Conservation (phyloP, 1,140 invertebrate genomes). For the Acromyrmex charruanus region DNA sequence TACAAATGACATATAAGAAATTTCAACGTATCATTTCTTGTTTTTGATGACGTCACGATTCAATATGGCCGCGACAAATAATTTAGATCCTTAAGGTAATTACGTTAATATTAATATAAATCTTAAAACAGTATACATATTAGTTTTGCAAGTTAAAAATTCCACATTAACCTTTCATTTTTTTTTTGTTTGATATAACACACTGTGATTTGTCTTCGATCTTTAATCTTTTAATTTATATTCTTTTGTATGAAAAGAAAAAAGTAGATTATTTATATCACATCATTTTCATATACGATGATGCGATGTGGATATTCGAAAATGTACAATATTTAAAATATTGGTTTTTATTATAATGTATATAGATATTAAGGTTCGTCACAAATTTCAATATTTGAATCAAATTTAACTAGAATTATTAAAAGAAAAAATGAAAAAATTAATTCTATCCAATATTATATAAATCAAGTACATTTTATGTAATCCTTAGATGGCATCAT, state of each 20-base stretch:
- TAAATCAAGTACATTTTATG: neutral
- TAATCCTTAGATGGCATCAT: neutral
- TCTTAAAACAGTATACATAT: neutral
- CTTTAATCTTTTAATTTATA: neutral
- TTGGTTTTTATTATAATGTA: slow-evolving; percentile 3
- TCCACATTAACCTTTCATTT: neutral
- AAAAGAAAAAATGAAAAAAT: neutral
- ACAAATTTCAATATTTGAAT: neutral
- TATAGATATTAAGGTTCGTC: neutral
- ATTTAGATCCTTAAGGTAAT: neutral
- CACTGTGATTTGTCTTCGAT: slow-evolving; percentile 3
- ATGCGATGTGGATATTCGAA: neutral
- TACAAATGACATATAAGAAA: too few relatives aligned
- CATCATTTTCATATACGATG: slow-evolving; percentile 9
- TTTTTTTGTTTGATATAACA: neutral
- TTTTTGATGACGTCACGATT: too few relatives aligned
- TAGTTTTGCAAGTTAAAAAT: neutral
- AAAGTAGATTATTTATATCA: neutral
- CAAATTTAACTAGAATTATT: neutral
- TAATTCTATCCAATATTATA: neutral
- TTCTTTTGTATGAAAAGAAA: neutral
- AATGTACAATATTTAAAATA: slow-evolving; percentile 23
- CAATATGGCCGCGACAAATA: too few relatives aligned
- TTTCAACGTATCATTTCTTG: too few relatives aligned
- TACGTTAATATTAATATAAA: neutral